Percentiles rank a stretch among this genome's conserved stretches.
These are phyloP conservation scores for Otus scops DNA, from an alignment of 2,797 vertebrate species.

Conservation along the genomic window DNA sequence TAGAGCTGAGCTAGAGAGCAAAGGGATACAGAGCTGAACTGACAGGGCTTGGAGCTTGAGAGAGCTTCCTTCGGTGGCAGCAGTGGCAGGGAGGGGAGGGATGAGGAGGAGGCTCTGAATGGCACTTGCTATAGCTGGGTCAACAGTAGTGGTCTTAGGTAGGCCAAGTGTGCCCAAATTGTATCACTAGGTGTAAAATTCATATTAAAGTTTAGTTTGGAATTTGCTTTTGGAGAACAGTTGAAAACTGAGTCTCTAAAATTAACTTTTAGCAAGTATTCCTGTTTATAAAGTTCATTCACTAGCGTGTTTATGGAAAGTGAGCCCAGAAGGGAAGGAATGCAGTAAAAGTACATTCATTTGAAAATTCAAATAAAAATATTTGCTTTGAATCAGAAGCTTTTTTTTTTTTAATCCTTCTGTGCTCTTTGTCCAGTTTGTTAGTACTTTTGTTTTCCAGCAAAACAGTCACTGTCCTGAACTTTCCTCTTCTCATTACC, in stretches of 20 bases:
- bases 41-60: not conserved
- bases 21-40: not conserved
- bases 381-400: constrained; percentile 64
- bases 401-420: not conserved
- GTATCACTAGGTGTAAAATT: constrained; percentile 17
- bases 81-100: not conserved
- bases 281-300: constrained; percentile 61
- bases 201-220: constrained; percentile 4
- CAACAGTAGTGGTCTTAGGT: not conserved
- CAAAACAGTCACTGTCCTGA: constrained; percentile 4
- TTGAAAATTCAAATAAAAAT: constrained; percentile 66
- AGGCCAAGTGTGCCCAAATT: not conserved
- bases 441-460: constrained; percentile 22
- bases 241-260: constrained; percentile 45
- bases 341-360: constrained; percentile 58
- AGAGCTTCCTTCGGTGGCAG: not conserved
- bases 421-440: constrained; percentile 20
- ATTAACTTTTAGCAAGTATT: constrained; percentile 60
- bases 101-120: not conserved
- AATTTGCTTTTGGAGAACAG: constrained; percentile 25
- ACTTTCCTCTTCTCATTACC: not conserved
- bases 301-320: constrained; percentile 61
- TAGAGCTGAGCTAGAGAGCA: not conserved
- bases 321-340: constrained; percentile 57
- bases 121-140: not conserved